These are phyloP conservation scores for Lateolabrax maculatus DNA, from an alignment of 2,797 vertebrate genomes.

Conservation along the genomic window DNA sequence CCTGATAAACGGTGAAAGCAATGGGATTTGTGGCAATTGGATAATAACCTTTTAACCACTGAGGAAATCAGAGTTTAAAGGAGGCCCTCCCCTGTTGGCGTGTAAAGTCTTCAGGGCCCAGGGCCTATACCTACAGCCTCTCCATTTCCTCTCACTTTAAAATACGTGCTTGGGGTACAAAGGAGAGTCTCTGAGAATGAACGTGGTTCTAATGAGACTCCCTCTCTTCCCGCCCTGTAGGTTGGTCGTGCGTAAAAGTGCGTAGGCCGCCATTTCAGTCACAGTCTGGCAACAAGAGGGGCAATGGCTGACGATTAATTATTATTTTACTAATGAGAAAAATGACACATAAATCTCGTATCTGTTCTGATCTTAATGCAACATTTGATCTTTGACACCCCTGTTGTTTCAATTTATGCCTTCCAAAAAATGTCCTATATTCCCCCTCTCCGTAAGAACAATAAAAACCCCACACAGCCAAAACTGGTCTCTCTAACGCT, in stretches of 20 bases:
- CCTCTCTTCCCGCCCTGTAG: constrained; percentile 42
- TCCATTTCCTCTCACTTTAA: constrained; percentile 69
- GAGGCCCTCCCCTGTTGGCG: constrained; percentile 65
- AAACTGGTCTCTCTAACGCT: background rate
- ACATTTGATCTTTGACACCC: background rate
- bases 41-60: constrained; percentile 75
- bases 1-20: constrained; percentile 55
- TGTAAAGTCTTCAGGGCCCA: constrained; percentile 66
- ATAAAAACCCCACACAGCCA: background rate
- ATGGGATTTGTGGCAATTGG: constrained; percentile 64
- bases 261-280: constrained; percentile 36
- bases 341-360: background rate
- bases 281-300: background rate
- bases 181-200: constrained; percentile 52
- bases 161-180: constrained; percentile 72
- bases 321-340: constrained; percentile 30
- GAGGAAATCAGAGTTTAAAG: constrained; percentile 77
- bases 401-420: background rate
- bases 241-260: constrained; percentile 64
- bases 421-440: background rate
- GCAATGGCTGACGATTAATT: background rate
- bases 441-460: background rate
- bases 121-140: constrained; percentile 68
- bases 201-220: constrained; percentile 44
- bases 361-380: background rate